These are phyloP conservation scores for Dicyrtoma fusca DNA, from an alignment of 2,888 invertebrate species.

Conservation along the genomic window DNA sequence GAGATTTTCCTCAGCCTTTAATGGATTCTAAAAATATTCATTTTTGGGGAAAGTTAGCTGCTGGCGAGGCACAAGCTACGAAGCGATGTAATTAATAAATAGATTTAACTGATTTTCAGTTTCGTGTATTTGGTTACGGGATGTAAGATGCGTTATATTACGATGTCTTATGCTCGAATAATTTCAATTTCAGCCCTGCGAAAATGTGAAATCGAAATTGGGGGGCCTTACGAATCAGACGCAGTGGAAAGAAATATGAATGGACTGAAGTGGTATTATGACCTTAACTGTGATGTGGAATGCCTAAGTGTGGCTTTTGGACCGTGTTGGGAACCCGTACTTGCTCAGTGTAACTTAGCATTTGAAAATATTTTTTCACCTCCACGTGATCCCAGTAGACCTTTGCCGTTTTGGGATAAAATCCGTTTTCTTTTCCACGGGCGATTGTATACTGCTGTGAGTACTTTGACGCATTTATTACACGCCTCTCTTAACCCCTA, in stretches of 20 bases:
- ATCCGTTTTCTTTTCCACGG: slow-evolving; percentile 90
- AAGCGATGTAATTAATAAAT: slow-evolving; percentile 63
- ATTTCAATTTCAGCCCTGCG: slow-evolving; percentile 67
- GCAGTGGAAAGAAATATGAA: slow-evolving; percentile 90
- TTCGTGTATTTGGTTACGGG: too few species aligned
- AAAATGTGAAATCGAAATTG: slow-evolving; percentile 77
- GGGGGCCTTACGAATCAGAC: slow-evolving; percentile 80
- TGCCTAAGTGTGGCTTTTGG: slow-evolving; percentile 93
- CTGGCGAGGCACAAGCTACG: slow-evolving; percentile 83
- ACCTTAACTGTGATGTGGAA: slow-evolving; percentile 90
- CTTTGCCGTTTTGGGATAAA: slow-evolving; percentile 97
- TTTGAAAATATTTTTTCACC: slow-evolving; percentile 86
- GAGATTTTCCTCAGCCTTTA: slow-evolving; percentile 95
- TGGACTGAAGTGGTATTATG: slow-evolving; percentile 95
- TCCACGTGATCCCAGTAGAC: slow-evolving; percentile 89
- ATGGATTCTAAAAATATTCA: slow-evolving; percentile 80
- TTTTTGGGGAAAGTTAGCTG: slow-evolving; percentile 86
- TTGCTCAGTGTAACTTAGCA: slow-evolving; percentile 84
- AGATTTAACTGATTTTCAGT: too few species aligned
- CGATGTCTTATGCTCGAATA: neutral
- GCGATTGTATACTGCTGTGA: slow-evolving; percentile 81
- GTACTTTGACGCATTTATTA: slow-evolving; percentile 84
- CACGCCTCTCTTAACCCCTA: slow-evolving; percentile 98
- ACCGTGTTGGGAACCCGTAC: slow-evolving; percentile 98
- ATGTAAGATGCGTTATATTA: neutral